phyloP scores from a whole-genome alignment of 2,797 vertebrate species.

The Ceryle rudis region DNA sequence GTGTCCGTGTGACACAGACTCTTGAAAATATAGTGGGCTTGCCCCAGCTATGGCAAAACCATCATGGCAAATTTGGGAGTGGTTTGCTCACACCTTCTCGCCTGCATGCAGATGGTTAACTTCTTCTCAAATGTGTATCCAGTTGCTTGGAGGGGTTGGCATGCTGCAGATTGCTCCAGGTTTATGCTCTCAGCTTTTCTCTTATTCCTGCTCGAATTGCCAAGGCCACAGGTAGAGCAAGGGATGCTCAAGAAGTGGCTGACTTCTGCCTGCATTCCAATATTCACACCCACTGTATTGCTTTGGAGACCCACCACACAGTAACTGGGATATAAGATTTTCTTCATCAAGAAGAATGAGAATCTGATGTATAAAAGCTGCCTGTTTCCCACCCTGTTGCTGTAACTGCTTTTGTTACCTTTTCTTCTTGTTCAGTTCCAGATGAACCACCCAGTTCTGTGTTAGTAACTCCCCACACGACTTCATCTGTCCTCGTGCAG shows the following conservation, averaged over 20 bases:
- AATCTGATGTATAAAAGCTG: background rate
- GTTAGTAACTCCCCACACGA: slow-evolving; percentile 90
- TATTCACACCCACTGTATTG: accelerated
- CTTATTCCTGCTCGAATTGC: background rate
- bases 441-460: slow-evolving; percentile 89
- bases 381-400: background rate
- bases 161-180: background rate
- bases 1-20: background rate
- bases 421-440: slow-evolving; percentile 83
- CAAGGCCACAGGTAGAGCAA: background rate
- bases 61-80: background rate
- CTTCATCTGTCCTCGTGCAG: slow-evolving; percentile 93
- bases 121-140: background rate
- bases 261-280: background rate
- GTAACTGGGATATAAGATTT: background rate
- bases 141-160: background rate
- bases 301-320: background rate
- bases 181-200: background rate
- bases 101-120: accelerated
- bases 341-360: background rate
- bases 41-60: background rate
- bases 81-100: background rate
- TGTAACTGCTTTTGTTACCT: background rate
- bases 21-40: background rate
- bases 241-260: background rate